Conservation (phyloP, 1,140 invertebrate species). For the Matsumurasca onukii region DNA sequence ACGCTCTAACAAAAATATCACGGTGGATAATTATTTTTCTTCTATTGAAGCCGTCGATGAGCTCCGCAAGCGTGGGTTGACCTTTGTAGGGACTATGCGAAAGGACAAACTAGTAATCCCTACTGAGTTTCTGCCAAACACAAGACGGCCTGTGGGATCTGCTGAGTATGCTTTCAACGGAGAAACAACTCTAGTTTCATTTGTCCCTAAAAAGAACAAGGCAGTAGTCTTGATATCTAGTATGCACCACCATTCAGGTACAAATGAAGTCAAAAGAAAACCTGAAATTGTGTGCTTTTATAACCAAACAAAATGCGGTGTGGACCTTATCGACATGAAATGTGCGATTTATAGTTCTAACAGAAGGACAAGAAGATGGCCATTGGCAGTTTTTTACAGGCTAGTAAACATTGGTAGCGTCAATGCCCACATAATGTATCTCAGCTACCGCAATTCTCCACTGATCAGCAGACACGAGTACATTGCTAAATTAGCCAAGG, state of each 20-base stretch:
- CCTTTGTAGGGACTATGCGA: conserved; percentile 49
- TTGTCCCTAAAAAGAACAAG: conserved; percentile 39
- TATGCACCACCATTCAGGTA: conserved; percentile 42
- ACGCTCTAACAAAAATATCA: conserved; percentile 44
- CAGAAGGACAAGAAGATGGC: conserved; percentile 42
- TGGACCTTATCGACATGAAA: conserved; percentile 47
- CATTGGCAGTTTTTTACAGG: no score
- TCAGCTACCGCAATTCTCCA: conserved; percentile 25
- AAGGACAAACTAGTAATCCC: conserved; percentile 51
- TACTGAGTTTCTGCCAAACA: conserved; percentile 36
- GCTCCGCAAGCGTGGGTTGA: conserved; percentile 41
- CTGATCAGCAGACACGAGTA: conserved; percentile 41
- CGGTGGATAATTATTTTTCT: conserved; percentile 48
- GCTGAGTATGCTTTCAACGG: conserved; percentile 33
- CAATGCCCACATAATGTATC: conserved; percentile 33
- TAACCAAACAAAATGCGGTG: conserved; percentile 44
- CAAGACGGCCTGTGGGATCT: conserved; percentile 9
- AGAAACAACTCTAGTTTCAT: conserved; percentile 34
- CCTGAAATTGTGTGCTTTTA: conserved; percentile 43
- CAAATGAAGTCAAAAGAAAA: conserved; percentile 38
- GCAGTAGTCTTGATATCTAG: conserved; percentile 44
- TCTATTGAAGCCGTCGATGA: conserved; percentile 45
- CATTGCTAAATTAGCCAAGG: conserved; percentile 37
- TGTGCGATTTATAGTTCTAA: conserved; percentile 41
- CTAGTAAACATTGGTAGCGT: conserved; percentile 42